Evolutionary conservation across 2,797 vertebrate genomes (phyloP), one percentile per base, ranked within the genome.

Genomic region (Paguma larvata): DNA sequence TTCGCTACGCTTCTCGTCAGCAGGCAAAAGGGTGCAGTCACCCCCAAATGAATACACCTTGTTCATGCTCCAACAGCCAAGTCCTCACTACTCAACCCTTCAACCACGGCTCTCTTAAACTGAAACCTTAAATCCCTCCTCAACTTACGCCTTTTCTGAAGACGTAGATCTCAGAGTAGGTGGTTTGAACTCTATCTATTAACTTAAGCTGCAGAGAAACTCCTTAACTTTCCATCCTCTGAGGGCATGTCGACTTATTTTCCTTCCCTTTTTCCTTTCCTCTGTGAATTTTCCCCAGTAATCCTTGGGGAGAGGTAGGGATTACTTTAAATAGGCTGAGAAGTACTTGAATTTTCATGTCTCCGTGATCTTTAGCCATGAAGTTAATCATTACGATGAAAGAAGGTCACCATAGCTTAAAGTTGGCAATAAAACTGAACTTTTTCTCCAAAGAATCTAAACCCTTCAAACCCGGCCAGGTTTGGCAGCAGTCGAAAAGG

Each of bases 301-400:
- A 80, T 15, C 62, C 59, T 38, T 12, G 11, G 27, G 46, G 51
- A 72, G 27, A 82, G 25, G 59, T 34, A 63, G 30, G 21, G 11
- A n/a, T 79, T 65, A 68, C 11, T 72, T 91, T 79, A 73, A 94
- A 65, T 77, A 91, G 30, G 23, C 75, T 72, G 65, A 87, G 59
- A 88, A 87, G 41, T 80, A 63, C 32, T 80, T 92, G 67, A 80
- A 19, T 95, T 96, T 75, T 92, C 34, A 67, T 84, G 19, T 65
- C 34, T 80, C 70, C 32, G 65, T 32, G 79, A 93, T 53, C 34
- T n/a, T n/a, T 80, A 41, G 53, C 38, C 78, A 34, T 53, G 32
- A 92, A 96, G 90, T 86, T 91, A 91, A 91, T 93, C 59, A 77
- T 89, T 84, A 34, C n/a, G 80, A 8, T 82, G 75, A 44, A 94